Evolutionary conservation across 2,113 vertebrate species (phyloP), one percentile per base, ranked within the genome.

Genomic region (Saiga tatarica): DNA sequence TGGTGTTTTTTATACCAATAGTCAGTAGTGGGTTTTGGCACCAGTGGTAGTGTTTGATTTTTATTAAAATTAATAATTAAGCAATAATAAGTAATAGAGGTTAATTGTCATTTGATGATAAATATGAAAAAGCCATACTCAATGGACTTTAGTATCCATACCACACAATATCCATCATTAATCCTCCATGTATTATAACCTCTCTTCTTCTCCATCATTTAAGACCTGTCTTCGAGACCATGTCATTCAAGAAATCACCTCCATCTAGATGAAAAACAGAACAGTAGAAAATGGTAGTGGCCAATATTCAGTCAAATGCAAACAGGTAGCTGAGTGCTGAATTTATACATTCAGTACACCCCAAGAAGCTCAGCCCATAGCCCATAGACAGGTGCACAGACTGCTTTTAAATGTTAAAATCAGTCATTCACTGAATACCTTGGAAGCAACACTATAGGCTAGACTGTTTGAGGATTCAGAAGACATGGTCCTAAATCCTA

Each of bases 31-130:
- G 6, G 6, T 47, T 45, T 95, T 93, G 47, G 3, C 21, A 82
- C 53, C 10, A 62, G 60, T 86, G 67, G 78, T 71, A 45, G 19
- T 79, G n/a, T 85, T 81, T 78, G 5, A 8, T 55, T 36, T 86
- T 92, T 64, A 64, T 42, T 96, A 90, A 95, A 93, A 42, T 57
- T 52, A 94, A 78, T 64, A 82, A 64, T 57, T 79, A 87, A 42
- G 6, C 47, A 87, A 9, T 47, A 82, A 81, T 84, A 71, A 93
- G 79, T 92, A 47, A 52, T 76, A 23, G 21, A 59, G 42, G 28
- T n/a, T 86, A 52, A n/a, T 55, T 87, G 7, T 67, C 67, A 78
- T 83, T 87, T 60, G 26, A 67, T 84, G 17, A 83, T 78, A 25
- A 42, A 19, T 84, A 79, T 81, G 33, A 57, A 15, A 76, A 57